Evolutionary conservation across 1,140 invertebrate species (phyloP), one percentile per base, ranked within the genome.

Genomic region (Drosophila trapezifrons): DNA sequence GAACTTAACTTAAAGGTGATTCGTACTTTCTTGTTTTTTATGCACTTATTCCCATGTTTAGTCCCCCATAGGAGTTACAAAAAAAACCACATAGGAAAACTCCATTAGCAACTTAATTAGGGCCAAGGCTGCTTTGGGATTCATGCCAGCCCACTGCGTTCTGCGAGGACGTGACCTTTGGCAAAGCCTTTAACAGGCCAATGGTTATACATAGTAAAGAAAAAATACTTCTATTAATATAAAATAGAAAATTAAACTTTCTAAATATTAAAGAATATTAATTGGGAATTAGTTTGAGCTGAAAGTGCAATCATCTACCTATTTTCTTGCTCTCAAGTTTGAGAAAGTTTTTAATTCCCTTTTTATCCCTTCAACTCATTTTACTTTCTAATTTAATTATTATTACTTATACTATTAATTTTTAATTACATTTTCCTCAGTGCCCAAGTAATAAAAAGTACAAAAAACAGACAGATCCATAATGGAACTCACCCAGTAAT

Each of bases 401-500:
- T 6, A 1, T 18, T 42, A 0, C 7, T 15, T 25, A 40, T 40
- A 2, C 15, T 49, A 18, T 17, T 56, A 5, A 59, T 12, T 46
- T 29, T 29, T n/a, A 4, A 15, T 3, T 20, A 0, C 0, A 17
- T 27, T 57, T 57, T 45, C 6, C 20, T 5, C 8, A 60, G 43
- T 66, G 29, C 9, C 9, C 9, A 20, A 4, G 4, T 37, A 47
- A 43, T 2, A 40, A 60, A 62, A 45, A 18, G n/a, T 18, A 18
- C n/a, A 27, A 27, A 4, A 12, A 15, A 18, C 7, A 3, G 6
- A 15, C 15, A 40, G 7, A 59, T 47, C 15, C 32, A 20, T 54
- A 37, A 63, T 54, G 47, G 13, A 52, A 89, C 89, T 91, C 55
- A 91, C 89, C 89, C 63, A 91, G 81, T 76, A 91, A 89, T 76